Percentiles rank a stretch among this genome's conserved stretches.
Conservation (phyloP, 1,140 invertebrate genomes). For the Aphelenchoides avenae region DNA sequence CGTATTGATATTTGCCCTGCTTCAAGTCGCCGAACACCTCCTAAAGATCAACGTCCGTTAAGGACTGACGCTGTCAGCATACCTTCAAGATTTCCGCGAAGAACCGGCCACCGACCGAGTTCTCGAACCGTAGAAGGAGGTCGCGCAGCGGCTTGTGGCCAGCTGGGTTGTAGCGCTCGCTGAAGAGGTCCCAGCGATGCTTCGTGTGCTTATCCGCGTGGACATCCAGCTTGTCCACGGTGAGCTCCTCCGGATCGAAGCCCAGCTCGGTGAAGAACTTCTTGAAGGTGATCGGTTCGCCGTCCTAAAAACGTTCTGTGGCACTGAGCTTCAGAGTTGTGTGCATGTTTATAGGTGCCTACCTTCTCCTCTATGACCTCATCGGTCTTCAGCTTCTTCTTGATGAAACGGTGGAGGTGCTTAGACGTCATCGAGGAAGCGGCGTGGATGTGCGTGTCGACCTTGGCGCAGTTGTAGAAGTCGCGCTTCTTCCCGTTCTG, state of each 20-base stretch:
- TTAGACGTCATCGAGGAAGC: slow-evolving; percentile 99
- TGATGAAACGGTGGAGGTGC: slow-evolving; percentile 93
- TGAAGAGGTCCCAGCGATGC: slow-evolving; percentile 99
- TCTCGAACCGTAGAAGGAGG: slow-evolving; percentile 98
- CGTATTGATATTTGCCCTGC: slow-evolving; percentile 98
- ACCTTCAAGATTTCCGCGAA: slow-evolving; percentile 95
- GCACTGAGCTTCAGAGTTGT: too few relatives aligned
- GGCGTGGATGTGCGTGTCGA: slow-evolving; percentile 97
- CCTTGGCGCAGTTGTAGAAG: slow-evolving; percentile 96
- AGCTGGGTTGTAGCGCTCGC: slow-evolving; percentile 99
- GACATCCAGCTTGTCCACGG: slow-evolving; percentile 98
- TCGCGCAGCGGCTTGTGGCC: slow-evolving; percentile 90
- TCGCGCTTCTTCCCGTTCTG: slow-evolving; percentile 94
- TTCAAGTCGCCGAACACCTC: slow-evolving; percentile 90
- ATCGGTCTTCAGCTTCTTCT: slow-evolving; percentile 89
- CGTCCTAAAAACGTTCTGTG: slow-evolving; percentile 32
- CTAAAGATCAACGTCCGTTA: too few relatives aligned
- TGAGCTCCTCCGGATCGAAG: slow-evolving; percentile 92
- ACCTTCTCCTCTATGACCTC: too few relatives aligned
- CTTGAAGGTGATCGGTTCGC: slow-evolving; percentile 47
- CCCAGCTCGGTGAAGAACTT: slow-evolving; percentile 97
- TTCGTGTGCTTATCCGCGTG: slow-evolving; percentile 75
- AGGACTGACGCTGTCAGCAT: too few relatives aligned
- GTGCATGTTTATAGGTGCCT: too few relatives aligned
- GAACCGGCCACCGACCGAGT: slow-evolving; percentile 89